phyloP scores from a whole-genome alignment of 2,113 vertebrate species.

The Butorides virescens region DNA sequence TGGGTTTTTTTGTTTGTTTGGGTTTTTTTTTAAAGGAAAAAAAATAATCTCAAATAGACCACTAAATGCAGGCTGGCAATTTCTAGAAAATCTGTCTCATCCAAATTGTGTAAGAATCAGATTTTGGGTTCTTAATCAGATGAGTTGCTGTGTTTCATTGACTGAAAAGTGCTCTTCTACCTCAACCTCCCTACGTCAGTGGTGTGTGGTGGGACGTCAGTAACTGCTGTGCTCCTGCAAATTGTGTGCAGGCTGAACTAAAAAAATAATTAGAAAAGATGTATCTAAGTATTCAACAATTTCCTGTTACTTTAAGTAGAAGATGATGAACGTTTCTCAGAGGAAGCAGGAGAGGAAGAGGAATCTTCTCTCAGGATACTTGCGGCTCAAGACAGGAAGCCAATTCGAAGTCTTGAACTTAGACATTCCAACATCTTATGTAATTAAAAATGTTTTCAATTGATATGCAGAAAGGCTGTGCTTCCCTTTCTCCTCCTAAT shows the following conservation, averaged over 20 bases:
- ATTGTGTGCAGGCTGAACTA: background rate
- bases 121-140: background rate
- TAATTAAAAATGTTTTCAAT: background rate
- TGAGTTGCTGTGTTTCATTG: background rate
- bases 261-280: background rate
- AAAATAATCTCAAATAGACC: background rate
- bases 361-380: background rate
- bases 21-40: background rate
- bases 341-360: slow-evolving; percentile 5
- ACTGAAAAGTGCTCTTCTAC: background rate
- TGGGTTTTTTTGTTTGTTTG: background rate
- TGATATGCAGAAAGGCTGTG: background rate
- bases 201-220: background rate
- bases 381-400: background rate
- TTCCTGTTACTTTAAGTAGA: slow-evolving; percentile 14
- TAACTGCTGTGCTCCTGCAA: background rate
- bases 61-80: background rate
- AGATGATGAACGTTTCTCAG: background rate
- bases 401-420: background rate
- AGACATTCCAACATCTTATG: background rate
- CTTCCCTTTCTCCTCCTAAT: background rate
- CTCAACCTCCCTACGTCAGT: background rate
- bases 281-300: background rate
- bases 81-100: background rate
- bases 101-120: background rate